These are phyloP conservation scores for Cirrhinus molitorella DNA, from an alignment of 2,797 vertebrate genomes.

Conservation along the genomic window DNA sequence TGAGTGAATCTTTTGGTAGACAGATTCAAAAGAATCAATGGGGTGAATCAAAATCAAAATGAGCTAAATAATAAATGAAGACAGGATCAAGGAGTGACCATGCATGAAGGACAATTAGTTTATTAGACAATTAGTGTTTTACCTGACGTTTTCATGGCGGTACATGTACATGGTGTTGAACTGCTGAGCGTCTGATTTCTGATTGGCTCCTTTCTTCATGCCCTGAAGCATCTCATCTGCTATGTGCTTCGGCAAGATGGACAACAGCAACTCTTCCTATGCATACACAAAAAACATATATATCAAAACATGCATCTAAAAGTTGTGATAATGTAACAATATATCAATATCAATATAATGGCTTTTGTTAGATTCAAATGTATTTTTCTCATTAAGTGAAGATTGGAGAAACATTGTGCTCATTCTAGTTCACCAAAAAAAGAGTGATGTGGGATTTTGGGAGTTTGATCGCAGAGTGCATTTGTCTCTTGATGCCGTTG, in stretches of 20 bases:
- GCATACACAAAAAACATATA: constrained; percentile 36
- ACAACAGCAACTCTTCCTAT: constrained; percentile 92
- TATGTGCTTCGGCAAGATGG: constrained; percentile 96
- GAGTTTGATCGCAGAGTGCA: constrained; percentile 36
- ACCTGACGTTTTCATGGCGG: constrained; percentile 98
- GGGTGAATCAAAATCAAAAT: not conserved
- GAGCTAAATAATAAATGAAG: not conserved
- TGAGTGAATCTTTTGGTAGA: not conserved
- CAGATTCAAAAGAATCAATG: not conserved
- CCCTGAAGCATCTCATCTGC: constrained; percentile 97
- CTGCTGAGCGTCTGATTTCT: constrained; percentile 87
- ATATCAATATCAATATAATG: not conserved
- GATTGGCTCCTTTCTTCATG: constrained; percentile 91
- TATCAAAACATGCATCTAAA: not conserved
- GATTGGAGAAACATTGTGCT: not conserved
- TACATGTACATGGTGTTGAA: constrained; percentile 99
- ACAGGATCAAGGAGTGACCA: not conserved
- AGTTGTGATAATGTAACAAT: too few species aligned
- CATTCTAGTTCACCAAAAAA: constrained; percentile 1
- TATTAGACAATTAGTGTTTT: constrained; percentile 31
- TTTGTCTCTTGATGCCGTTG: constrained; percentile 61
- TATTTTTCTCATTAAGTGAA: not conserved
- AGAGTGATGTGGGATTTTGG: constrained; percentile 22
- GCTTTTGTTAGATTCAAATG: not conserved
- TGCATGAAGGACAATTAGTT: not conserved